Percentiles rank a stretch among this genome's conserved stretches.
Evolutionary conservation across 2,797 vertebrate species (phyloP).

Genomic region (Danio jaintianensis): DNA sequence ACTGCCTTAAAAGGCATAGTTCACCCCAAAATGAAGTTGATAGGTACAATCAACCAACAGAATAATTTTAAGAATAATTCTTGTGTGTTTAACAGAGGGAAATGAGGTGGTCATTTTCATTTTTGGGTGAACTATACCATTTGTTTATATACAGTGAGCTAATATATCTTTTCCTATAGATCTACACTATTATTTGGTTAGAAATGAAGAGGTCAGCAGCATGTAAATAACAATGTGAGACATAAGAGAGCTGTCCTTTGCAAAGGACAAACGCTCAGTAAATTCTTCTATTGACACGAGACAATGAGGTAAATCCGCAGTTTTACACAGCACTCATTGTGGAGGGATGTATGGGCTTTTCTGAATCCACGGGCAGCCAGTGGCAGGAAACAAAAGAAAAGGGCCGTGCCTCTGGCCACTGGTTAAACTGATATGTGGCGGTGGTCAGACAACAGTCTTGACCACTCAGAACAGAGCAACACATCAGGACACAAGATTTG

Average conservation of each 20-base stretch:
- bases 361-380: conserved; percentile 13
- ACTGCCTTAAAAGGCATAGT: too few species aligned
- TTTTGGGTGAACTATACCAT: too few species aligned
- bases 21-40: too few species aligned
- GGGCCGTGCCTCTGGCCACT: neutral
- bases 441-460: conserved; percentile 63
- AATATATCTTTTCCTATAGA: neutral
- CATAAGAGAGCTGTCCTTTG: neutral
- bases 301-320: conserved; percentile 29
- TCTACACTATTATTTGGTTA: neutral
- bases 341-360: conserved; percentile 9
- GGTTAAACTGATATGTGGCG: conserved; percentile 49
- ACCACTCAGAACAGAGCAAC: conserved; percentile 47
- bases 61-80: too few species aligned
- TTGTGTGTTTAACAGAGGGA: too few species aligned
- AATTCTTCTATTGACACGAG: conserved; percentile 27
- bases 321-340: conserved; percentile 35
- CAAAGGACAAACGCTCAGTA: neutral
- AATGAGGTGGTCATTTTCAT: too few species aligned
- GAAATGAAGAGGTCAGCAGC: conserved; percentile 21
- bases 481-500: neutral
- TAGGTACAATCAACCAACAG: too few species aligned
- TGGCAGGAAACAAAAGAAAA: conserved; percentile 31
- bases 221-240: conserved; percentile 27
- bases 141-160: neutral